phyloP scores from a whole-genome alignment of 30 jellyfish, hydroid and myxozoan genomes.

The Catostylus mosaicus region DNA sequence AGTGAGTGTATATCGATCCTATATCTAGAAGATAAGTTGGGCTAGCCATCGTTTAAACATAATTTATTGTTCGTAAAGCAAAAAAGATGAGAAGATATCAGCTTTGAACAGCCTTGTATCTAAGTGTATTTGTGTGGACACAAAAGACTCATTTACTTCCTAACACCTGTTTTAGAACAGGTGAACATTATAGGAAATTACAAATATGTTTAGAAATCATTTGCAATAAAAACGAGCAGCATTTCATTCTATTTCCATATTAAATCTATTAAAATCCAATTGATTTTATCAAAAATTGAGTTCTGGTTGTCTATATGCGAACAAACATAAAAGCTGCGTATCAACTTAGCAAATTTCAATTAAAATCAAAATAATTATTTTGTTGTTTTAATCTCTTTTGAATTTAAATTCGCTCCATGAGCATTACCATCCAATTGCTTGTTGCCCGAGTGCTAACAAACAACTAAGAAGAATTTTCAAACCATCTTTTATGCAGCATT shows the following conservation, averaged over 20 bases:
- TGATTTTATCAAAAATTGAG: conserved; percentile 39
- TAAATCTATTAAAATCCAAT: conserved; percentile 53
- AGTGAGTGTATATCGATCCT: too few species aligned
- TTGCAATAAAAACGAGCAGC: conserved; percentile 46
- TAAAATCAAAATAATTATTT: conserved; percentile 8
- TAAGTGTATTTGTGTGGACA: background rate
- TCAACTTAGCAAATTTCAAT: conserved; percentile 7
- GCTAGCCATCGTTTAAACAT: too few species aligned
- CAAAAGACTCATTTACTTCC: background rate
- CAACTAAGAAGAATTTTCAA: background rate
- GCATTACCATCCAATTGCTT: background rate
- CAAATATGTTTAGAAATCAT: conserved; percentile 61
- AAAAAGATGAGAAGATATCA: too few species aligned
- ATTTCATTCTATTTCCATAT: conserved; percentile 5
- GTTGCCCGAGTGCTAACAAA: background rate
- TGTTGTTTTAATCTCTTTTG: background rate
- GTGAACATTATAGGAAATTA: conserved; percentile 36
- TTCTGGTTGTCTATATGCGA: conserved; percentile 11
- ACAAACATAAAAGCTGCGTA: conserved; percentile 18
- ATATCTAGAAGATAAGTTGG: too few species aligned
- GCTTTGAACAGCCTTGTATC: background rate
- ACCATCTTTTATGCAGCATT: background rate
- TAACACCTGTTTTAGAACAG: conserved; percentile 51
- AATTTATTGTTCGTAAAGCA: too few species aligned
- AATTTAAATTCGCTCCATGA: background rate